Evolutionary conservation across 2,113 vertebrate species (phyloP), one percentile per base, ranked within the genome.

Genomic region (Lutjanus erythropterus): DNA sequence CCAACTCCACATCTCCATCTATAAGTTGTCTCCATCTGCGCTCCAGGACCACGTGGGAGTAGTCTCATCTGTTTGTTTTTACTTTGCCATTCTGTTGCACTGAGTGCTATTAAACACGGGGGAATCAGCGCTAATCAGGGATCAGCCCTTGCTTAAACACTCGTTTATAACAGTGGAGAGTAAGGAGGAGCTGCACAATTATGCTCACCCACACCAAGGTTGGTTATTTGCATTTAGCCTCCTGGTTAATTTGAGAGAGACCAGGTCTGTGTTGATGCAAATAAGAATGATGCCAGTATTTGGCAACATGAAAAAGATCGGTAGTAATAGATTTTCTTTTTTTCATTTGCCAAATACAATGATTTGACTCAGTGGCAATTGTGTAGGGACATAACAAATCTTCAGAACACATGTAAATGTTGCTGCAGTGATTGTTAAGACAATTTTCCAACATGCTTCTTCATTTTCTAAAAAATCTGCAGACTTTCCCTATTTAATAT

Each of bases 61-160:
- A 71, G 86, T 66, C 87, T 92, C 92, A 90, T 92, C 92, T 92
- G 93, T 92, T 92, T 90, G 88, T 91, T 91, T 91, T 90, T 65
- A 83, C 87, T 85, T 85, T 78, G 85, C 84, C 86, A 42, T 89
- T 89, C 88, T 88, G 87, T 64, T 88, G 76, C 84, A 29, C 85
- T 4, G 79, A 89, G 80, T 79, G 84, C 86, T 83, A 86, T 89
- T 94, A 89, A 89, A 88, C 88, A 90, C 90, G 35, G 55, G 81
- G 85, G 88, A 87, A 83, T 77, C 74, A 23, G 75, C 86, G 10
- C 81, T 89, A 92, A 92, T 92, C 91, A 88, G 73, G 72, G 89
- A 86, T 86, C 86, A 88, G 81, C 76, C 80, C 81, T 88, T 23
- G 23, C 66, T 82, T 79, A 82, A 92, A 85, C 64, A 78, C 23